Evolutionary conservation across 1,140 invertebrate species (phyloP).

Genomic region (Papilio glaucus): DNA sequence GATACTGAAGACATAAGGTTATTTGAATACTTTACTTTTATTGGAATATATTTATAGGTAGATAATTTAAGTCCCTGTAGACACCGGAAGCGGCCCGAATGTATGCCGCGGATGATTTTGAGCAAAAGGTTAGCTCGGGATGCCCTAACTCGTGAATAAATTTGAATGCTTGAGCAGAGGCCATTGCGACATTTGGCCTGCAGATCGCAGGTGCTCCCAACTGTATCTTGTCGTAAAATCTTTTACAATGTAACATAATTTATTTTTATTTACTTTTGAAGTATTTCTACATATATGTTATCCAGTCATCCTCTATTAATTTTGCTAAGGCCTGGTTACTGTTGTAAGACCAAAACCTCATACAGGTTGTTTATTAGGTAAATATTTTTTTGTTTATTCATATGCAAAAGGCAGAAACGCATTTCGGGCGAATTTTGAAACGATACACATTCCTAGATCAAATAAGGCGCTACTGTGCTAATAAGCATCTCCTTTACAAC

Average conservation of each 20-base stretch:
- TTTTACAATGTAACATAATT: slow-evolving; percentile 9
- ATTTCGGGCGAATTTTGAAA: background rate
- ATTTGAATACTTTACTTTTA: background rate
- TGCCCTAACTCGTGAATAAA: slow-evolving; percentile 64
- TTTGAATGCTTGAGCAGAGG: slow-evolving; percentile 65
- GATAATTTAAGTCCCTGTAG: background rate
- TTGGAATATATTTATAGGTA: slow-evolving; percentile 20
- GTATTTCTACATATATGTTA: background rate
- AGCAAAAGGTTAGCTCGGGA: slow-evolving; percentile 41
- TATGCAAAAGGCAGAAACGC: background rate
- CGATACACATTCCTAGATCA: background rate
- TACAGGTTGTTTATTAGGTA: too few relatives aligned
- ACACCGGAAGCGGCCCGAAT: slow-evolving; percentile 1
- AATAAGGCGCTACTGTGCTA: background rate
- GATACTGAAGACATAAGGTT: background rate
- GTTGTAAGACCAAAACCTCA: background rate
- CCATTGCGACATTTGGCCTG: slow-evolving; percentile 56
- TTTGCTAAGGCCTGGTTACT: background rate
- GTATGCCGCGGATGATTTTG: slow-evolving; percentile 33
- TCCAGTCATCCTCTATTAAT: background rate
- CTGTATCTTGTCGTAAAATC: slow-evolving; percentile 47
- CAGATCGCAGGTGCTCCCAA: slow-evolving; percentile 54
- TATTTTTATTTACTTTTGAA: background rate
- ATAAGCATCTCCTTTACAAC: background rate
- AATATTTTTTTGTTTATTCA: too few relatives aligned